A percentile compares a stretch with the other conserved stretches of the same genome.
Evolutionary conservation across 2,797 vertebrate species (phyloP).

Genomic region (Cryptoprocta ferox): DNA sequence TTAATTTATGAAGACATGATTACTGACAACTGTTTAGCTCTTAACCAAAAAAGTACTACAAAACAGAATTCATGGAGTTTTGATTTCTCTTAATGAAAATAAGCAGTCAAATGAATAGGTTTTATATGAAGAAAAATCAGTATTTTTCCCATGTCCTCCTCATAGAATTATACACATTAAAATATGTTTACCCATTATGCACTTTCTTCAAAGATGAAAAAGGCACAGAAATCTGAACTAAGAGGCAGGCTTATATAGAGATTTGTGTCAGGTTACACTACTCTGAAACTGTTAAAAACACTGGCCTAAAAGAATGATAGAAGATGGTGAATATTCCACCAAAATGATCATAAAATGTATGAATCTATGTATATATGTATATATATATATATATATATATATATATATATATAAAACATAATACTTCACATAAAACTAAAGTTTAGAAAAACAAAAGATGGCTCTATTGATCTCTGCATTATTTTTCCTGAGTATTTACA

Average conservation of each 20-base stretch:
- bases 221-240: conserved; percentile 9
- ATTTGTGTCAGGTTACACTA: neutral
- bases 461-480: neutral
- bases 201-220: conserved; percentile 29
- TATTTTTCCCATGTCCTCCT: neutral
- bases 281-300: neutral
- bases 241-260: neutral
- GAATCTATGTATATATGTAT: neutral
- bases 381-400: neutral
- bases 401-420: neutral
- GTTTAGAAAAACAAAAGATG: neutral
- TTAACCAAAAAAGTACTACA: neutral
- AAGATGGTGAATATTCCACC: neutral
- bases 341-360: neutral
- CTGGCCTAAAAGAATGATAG: neutral
- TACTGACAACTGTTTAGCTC: neutral
- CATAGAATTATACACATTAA: neutral
- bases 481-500: neutral
- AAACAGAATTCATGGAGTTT: neutral
- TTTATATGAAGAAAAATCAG: neutral
- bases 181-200: neutral
- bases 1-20: neutral
- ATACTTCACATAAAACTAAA: neutral
- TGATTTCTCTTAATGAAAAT: conserved; percentile 29
- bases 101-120: neutral